phyloP scores from a whole-genome alignment of 2,797 vertebrate species.

The Enteromius afrohamiltoni region DNA sequence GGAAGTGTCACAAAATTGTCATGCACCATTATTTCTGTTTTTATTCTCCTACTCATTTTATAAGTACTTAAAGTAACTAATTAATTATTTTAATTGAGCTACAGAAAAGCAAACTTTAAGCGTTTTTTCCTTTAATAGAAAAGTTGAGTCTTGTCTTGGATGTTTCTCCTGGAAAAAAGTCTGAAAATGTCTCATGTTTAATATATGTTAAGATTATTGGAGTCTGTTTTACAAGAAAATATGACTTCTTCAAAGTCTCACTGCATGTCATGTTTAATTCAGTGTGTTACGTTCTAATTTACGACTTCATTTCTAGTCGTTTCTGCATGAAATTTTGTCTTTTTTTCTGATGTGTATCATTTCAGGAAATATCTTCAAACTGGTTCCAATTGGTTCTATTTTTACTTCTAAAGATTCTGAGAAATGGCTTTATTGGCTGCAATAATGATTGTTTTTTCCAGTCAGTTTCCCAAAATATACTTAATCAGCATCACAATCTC shows the following conservation, averaged over 20 bases:
- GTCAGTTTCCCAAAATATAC: conserved; percentile 55
- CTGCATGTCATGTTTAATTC: no score
- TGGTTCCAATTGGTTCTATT: neutral
- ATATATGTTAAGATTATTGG: neutral
- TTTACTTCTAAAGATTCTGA: neutral
- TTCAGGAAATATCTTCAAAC: neutral
- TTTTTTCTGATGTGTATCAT: no score
- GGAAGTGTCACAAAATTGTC: neutral
- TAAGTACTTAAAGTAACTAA: neutral
- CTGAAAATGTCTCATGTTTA: neutral
- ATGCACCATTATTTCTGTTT: neutral
- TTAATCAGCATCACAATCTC: neutral
- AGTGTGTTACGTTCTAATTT: no score
- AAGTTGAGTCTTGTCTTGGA: neutral
- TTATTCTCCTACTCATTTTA: neutral
- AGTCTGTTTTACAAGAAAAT: neutral
- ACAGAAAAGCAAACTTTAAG: neutral
- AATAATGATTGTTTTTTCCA: neutral
- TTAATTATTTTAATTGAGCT: neutral
- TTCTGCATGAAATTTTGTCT: no score
- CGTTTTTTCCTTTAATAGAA: no score
- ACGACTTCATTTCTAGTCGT: no score
- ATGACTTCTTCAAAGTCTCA: no score
- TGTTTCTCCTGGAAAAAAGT: neutral
- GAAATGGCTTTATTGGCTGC: neutral